Evolutionary conservation across 2,113 vertebrate genomes (phyloP), one percentile per base, ranked within the genome.

Genomic region (Callipepla californica): DNA sequence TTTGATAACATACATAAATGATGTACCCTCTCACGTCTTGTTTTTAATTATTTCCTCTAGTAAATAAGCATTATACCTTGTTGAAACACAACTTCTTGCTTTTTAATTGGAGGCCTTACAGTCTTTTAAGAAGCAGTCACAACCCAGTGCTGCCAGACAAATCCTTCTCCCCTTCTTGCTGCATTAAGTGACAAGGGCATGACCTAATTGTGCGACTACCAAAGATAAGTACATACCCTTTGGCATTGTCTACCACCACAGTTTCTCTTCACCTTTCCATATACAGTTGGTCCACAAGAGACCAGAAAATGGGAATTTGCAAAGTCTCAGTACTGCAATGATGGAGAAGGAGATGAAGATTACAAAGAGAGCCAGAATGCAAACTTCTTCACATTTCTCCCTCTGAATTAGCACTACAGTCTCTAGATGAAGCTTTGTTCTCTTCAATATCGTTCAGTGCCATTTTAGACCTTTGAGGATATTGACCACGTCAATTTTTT

Each of bases 151-250:
- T 86, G 55, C 19, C 51, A 78, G 87, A 72, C 51, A 74, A 73
- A 73, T 32, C 9, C 50, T 75, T 36, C 34, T 89, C 17, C 78
- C 5, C 25, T 68, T 6, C 69, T 22, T 38, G 28, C 61, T 40
- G 22, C 66, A 72, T 19, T 61, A 26, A 79, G 57, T 72, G 95
- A 89, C 89, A 95, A 79, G 91, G 93, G 32, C 87, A 48, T 65
- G 74, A 44, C 89, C 89, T 1, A 0, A n/a, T 12, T 84, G 62
- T 79, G 74, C 28, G 57, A 28, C 89, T 57, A 65, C 38, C 66
- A 44, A 40, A 81, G 84, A 72, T 81, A 95, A 91, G 7, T 32
- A 13, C 0, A 0, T 17, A 14, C 11, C 7, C 20, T 81, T 51
- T 7, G 17, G 34, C 69, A 51, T 15, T 87, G 69, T 66, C 4